These are phyloP conservation scores for Pomatostomus ruficeps DNA, from an alignment of 2,113 vertebrate species.

Conservation along the genomic window DNA sequence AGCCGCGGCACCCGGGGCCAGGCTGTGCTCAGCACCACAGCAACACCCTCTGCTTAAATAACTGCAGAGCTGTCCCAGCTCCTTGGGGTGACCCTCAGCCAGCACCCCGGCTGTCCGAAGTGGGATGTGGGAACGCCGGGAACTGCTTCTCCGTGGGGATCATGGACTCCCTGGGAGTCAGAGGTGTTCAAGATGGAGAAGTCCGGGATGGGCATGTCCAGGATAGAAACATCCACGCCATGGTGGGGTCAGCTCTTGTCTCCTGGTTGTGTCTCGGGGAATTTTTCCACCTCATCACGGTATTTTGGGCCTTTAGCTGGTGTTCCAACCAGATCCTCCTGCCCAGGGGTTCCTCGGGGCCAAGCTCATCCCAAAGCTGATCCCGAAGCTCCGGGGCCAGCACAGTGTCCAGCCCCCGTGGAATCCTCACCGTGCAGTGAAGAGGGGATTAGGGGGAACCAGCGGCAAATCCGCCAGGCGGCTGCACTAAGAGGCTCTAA, in stretches of 20 bases:
- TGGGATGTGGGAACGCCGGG: neutral
- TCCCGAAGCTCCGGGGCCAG: accelerated
- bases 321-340: neutral
- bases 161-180: no score
- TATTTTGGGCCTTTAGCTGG: neutral
- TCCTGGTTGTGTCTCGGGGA: neutral
- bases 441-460: neutral
- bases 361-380: neutral
- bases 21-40: neutral
- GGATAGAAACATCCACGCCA: accelerated
- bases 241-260: neutral
- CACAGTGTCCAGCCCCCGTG: accelerated
- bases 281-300: neutral
- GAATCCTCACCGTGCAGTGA: neutral
- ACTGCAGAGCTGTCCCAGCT: neutral
- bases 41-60: neutral
- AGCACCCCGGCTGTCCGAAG: neutral
- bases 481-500: neutral
- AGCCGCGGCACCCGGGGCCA: accelerated
- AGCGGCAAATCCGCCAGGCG: accelerated
- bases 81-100: neutral
- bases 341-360: neutral
- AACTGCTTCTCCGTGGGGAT: neutral
- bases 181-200: neutral
- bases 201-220: neutral